A percentile compares a stretch with the other conserved stretches of the same genome.
These are phyloP conservation scores for Colletes gigas DNA, from an alignment of 1,140 invertebrate genomes.

Conservation along the genomic window DNA sequence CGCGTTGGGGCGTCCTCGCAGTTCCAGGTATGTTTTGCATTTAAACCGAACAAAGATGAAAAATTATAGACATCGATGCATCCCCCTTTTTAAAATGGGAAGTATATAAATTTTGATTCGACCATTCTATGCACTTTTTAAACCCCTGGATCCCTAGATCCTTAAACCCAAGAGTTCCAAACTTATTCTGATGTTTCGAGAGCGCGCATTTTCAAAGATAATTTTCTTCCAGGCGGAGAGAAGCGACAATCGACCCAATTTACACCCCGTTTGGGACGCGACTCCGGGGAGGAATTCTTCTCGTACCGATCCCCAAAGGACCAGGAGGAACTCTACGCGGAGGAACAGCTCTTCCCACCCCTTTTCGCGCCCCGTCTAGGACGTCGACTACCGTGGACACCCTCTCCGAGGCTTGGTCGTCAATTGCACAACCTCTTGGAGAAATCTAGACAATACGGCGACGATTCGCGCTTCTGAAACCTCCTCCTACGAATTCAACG, in stretches of 20 bases:
- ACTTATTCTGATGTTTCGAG: neutral
- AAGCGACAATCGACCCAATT: conserved; percentile 67
- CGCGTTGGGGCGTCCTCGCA: conserved; percentile 65
- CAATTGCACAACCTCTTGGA: conserved; percentile 48
- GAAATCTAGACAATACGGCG: conserved; percentile 43
- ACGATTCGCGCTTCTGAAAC: conserved; percentile 37
- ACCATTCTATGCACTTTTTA: too few relatives aligned
- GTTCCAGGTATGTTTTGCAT: conserved; percentile 63
- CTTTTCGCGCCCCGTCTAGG: conserved; percentile 62
- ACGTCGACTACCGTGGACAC: conserved; percentile 59
- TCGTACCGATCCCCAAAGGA: conserved; percentile 22
- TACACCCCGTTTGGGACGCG: conserved; percentile 73
- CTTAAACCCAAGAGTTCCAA: too few relatives aligned
- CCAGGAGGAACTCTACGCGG: conserved; percentile 28
- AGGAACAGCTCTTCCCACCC: conserved; percentile 45
- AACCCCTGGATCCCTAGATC: too few relatives aligned
- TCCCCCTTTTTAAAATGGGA: too few relatives aligned
- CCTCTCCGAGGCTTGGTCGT: conserved; percentile 62
- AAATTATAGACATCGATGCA: too few relatives aligned
- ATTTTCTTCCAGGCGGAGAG: conserved; percentile 36
- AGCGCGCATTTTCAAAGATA: neutral
- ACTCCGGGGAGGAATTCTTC: conserved; percentile 58
- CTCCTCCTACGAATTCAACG: neutral
- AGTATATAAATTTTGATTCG: too few relatives aligned
- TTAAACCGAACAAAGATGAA: too few relatives aligned